Conservation (phyloP, 1,140 invertebrate species). For the Carcinoscorpius rotundicauda region DNA sequence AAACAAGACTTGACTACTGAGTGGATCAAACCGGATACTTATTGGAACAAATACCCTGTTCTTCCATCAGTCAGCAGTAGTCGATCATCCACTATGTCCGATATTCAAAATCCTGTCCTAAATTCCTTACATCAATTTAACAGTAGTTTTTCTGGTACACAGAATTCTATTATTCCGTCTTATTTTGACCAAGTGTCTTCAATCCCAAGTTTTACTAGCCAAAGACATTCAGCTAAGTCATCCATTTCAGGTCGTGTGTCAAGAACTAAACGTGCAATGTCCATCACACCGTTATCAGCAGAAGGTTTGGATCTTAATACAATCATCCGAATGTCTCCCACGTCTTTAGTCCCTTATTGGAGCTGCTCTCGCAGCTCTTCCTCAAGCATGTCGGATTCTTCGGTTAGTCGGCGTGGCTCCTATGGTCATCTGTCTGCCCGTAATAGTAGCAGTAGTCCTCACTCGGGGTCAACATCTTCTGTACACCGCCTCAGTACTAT, state of each 20-base stretch:
- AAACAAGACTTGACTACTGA: too few species aligned
- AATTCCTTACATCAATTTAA: too few species aligned
- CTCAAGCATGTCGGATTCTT: conserved; percentile 35
- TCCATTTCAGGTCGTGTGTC: conserved; percentile 18
- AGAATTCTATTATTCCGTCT: too few species aligned
- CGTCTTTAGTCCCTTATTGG: conserved; percentile 79
- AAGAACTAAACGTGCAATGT: conserved; percentile 63
- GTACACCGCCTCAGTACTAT: conserved; percentile 8
- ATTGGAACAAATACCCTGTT: too few species aligned
- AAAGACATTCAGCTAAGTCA: conserved; percentile 3
- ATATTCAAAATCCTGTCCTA: too few species aligned
- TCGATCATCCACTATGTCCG: too few species aligned
- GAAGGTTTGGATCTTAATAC: conserved; percentile 89
- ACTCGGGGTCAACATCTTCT: conserved; percentile 12
- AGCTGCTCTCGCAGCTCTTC: conserved; percentile 54
- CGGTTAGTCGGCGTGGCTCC: conserved; percentile 44
- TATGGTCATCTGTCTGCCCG: conserved; percentile 88
- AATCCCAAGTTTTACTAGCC: neutral
- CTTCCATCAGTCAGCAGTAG: too few species aligned
- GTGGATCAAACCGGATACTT: too few species aligned
- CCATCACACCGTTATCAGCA: conserved; percentile 78
- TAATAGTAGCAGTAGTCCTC: conserved; percentile 28
- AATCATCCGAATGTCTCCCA: conserved; percentile 88
- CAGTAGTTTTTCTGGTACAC: too few species aligned
- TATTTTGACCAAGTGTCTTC: too few species aligned